Evolutionary conservation across 2,797 vertebrate species (phyloP).

Genomic region (Simalia tracyae): DNA sequence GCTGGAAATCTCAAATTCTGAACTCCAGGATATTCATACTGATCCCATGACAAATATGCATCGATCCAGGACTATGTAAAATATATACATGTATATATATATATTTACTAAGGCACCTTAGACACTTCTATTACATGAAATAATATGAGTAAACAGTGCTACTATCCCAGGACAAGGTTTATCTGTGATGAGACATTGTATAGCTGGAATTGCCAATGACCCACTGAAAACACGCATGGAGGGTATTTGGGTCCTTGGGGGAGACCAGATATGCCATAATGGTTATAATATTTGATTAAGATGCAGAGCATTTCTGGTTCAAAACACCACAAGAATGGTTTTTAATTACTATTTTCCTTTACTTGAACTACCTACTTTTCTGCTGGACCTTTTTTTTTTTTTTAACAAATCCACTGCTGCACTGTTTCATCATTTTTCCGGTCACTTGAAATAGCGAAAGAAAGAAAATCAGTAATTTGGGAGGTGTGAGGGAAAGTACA

Average conservation of each 20-base stretch:
- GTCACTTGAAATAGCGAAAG: neutral
- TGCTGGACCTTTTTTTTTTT: neutral
- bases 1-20: slow-evolving; percentile 87
- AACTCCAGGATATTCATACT: slow-evolving; percentile 82
- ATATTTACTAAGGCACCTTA: neutral
- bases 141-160: slow-evolving; percentile 17
- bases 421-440: neutral
- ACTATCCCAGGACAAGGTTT: neutral
- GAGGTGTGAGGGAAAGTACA: neutral
- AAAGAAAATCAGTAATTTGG: neutral
- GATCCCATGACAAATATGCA: slow-evolving; percentile 85
- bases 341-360: neutral
- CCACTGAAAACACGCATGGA: neutral
- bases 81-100: neutral
- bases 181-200: neutral
- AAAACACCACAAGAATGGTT: neutral
- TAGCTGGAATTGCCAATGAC: neutral
- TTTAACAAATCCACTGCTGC: neutral
- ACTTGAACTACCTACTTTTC: neutral
- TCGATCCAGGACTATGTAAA: slow-evolving; percentile 82
- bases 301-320: neutral
- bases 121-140: neutral
- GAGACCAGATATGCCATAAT: neutral
- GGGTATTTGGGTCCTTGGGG: neutral
- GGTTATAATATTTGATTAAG: neutral